Evolutionary conservation across 2,797 vertebrate species (phyloP).

Genomic region (Danio albolineatus): DNA sequence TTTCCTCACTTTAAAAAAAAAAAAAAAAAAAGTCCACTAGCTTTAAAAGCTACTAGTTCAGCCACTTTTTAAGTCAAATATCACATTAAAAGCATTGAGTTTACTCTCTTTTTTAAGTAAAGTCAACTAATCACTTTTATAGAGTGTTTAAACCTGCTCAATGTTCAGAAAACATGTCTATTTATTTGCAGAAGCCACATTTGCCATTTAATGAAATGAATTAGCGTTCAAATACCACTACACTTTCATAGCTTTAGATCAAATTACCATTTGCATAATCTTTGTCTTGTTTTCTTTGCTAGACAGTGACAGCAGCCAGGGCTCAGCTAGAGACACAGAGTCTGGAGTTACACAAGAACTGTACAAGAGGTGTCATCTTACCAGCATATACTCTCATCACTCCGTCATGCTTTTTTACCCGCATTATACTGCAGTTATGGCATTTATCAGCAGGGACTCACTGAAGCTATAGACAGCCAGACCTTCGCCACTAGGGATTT

Average conservation of each 20-base stretch:
- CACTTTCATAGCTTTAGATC: background rate
- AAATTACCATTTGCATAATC: constrained; percentile 27
- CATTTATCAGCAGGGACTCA: constrained; percentile 5
- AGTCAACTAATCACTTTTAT: no score
- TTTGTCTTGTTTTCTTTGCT: constrained; percentile 9
- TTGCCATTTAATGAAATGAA: background rate
- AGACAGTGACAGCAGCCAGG: constrained; percentile 25
- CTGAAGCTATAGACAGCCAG: background rate
- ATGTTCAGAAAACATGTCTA: background rate
- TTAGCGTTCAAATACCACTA: background rate
- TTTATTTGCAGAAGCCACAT: background rate
- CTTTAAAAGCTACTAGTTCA: no score
- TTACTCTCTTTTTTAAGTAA: no score
- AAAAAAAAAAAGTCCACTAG: no score
- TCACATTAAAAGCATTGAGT: no score
- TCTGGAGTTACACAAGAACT: constrained; percentile 38
- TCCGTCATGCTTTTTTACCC: background rate
- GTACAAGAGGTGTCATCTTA: constrained; percentile 25
- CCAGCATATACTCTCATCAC: constrained; percentile 12
- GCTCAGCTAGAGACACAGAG: constrained; percentile 23
- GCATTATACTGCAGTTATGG: background rate
- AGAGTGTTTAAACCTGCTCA: no score
- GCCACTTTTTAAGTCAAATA: no score
- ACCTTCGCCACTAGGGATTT: background rate
- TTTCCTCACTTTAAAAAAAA: no score